phyloP scores from a whole-genome alignment of 2,113 vertebrate genomes.

The Menura novaehollandiae region DNA sequence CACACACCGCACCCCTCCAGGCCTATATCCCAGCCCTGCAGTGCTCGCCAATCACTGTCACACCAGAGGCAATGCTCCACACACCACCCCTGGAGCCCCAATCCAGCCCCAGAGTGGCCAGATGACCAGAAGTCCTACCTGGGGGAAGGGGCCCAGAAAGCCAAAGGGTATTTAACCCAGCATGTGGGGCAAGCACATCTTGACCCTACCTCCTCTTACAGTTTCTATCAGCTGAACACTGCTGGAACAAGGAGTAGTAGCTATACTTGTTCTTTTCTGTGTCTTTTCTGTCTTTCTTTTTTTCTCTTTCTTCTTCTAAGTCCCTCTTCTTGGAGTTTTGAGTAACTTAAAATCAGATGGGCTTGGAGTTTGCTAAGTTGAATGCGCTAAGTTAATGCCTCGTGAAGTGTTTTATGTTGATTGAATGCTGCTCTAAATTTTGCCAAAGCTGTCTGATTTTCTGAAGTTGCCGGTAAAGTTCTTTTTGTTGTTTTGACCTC shows the following conservation, averaged over 20 bases:
- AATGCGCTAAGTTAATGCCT: neutral
- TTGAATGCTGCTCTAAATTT: neutral
- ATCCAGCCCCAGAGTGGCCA: neutral
- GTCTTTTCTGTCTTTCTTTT: neutral
- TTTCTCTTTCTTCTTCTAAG: neutral
- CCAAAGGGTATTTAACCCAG: neutral
- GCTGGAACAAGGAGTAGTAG: neutral
- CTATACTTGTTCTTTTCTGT: fast-evolving
- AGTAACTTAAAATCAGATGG: neutral
- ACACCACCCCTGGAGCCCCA: neutral
- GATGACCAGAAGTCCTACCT: neutral
- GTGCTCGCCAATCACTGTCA: neutral
- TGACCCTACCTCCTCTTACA: neutral
- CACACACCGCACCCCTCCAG: fast-evolving
- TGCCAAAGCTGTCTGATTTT: neutral
- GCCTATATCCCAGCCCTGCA: fast-evolving
- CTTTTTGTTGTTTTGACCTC: neutral
- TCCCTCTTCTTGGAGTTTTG: neutral
- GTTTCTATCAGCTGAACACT: neutral
- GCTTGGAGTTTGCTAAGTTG: neutral
- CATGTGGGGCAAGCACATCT: neutral
- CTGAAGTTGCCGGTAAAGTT: neutral
- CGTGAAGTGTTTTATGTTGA: neutral
- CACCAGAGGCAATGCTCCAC: fast-evolving
- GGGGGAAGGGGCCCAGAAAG: neutral